A percentile compares a stretch with the other conserved stretches of the same genome.
phyloP scores from a whole-genome alignment of 2,888 invertebrate species.

The Andrena praecox region DNA sequence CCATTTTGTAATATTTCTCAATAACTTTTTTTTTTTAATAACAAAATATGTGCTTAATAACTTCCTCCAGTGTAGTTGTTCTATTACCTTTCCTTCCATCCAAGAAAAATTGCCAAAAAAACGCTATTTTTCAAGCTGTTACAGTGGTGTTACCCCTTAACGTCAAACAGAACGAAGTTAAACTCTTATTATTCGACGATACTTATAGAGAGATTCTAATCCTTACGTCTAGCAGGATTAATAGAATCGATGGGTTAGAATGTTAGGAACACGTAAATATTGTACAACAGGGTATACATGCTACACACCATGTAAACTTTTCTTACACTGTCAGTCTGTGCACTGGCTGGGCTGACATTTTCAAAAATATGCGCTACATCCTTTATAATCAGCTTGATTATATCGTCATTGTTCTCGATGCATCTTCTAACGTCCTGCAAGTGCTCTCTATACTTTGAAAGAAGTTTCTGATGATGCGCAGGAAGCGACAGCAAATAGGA shows the following conservation, averaged over 20 bases:
- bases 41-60: no score
- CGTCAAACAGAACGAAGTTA: neutral
- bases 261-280: constrained; percentile 20
- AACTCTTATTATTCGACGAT: neutral
- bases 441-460: constrained; percentile 91
- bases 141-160: no score
- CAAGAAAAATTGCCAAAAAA: no score
- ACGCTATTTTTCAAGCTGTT: no score
- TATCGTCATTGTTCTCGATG: constrained; percentile 90
- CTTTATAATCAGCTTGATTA: constrained; percentile 90
- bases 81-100: no score
- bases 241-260: constrained; percentile 1
- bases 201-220: neutral
- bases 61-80: no score
- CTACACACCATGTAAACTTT: constrained; percentile 72
- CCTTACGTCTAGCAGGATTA: neutral
- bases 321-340: constrained; percentile 82
- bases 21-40: no score
- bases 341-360: constrained; percentile 87
- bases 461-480: constrained; percentile 90
- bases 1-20: no score
- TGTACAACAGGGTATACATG: constrained; percentile 62
- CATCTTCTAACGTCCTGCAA: constrained; percentile 91
- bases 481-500: constrained; percentile 91
- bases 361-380: constrained; percentile 94